phyloP scores from a whole-genome alignment of 2,797 vertebrate genomes.

The Diplodus puntazzo region DNA sequence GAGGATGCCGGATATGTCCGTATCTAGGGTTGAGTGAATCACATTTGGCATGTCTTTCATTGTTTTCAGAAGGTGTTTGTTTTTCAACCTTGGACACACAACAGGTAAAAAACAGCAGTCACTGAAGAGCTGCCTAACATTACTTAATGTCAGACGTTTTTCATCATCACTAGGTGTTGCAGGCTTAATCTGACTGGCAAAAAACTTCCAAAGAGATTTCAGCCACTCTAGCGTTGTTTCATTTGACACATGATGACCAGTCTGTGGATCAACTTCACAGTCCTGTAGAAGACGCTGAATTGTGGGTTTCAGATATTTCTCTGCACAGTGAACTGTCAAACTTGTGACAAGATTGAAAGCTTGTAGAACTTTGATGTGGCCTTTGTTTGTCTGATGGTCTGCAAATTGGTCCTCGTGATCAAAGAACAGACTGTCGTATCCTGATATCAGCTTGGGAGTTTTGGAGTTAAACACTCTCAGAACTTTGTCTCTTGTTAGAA shows the following conservation, averaged over 20 bases:
- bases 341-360: slow-evolving; percentile 52
- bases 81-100: slow-evolving; percentile 65
- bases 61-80: slow-evolving; percentile 67
- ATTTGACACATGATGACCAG: slow-evolving; percentile 58
- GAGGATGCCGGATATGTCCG: slow-evolving; percentile 63
- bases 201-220: slow-evolving; percentile 73
- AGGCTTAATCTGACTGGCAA: slow-evolving; percentile 47
- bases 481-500: slow-evolving; percentile 80
- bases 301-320: slow-evolving; percentile 59
- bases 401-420: slow-evolving; percentile 70
- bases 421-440: slow-evolving; percentile 63
- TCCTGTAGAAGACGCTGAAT: slow-evolving; percentile 53
- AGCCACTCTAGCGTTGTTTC: slow-evolving; percentile 61
- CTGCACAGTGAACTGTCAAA: slow-evolving; percentile 69
- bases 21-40: neutral
- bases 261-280: slow-evolving; percentile 59
- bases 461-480: slow-evolving; percentile 73
- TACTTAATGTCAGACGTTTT: slow-evolving; percentile 39
- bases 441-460: slow-evolving; percentile 71
- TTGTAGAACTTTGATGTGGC: neutral
- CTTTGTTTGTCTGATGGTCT: slow-evolving; percentile 1
- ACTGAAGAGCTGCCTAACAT: slow-evolving; percentile 71
- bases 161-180: neutral
- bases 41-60: slow-evolving; percentile 72
- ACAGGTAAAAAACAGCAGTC: slow-evolving; percentile 79